Percentiles rank a stretch among this genome's conserved stretches.
phyloP scores from a whole-genome alignment of 1,140 invertebrate species.

The Hydropsyche tenuis region DNA sequence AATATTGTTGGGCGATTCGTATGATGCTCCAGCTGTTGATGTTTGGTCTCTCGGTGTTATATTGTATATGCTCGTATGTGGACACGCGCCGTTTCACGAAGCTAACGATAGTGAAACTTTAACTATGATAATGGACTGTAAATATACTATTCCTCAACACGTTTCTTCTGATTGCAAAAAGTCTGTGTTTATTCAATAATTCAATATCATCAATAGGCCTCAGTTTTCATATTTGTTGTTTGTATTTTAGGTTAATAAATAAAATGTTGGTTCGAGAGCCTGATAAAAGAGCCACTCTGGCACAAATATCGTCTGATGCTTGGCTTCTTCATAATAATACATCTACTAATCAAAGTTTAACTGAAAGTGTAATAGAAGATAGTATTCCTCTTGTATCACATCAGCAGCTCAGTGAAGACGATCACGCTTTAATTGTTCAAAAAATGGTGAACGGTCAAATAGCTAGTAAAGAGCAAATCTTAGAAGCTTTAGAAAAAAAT shows the following conservation, averaged over 20 bases:
- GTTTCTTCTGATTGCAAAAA: conserved; percentile 86
- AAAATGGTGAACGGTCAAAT: conserved; percentile 97
- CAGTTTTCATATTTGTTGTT: conserved; percentile 21
- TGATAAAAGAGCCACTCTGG: conserved; percentile 84
- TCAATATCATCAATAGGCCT: neutral
- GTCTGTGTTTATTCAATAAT: conserved; percentile 59
- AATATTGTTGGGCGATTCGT: conserved; percentile 95
- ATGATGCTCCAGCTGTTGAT: conserved; percentile 95
- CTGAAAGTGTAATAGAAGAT: conserved; percentile 61
- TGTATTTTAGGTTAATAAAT: conserved; percentile 77
- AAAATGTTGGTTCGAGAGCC: conserved; percentile 94
- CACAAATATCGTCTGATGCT: conserved; percentile 86
- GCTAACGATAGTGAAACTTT: conserved; percentile 99
- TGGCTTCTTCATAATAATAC: conserved; percentile 70
- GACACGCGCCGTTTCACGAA: conserved; percentile 97
- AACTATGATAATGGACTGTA: conserved; percentile 99
- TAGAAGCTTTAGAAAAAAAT: conserved; percentile 91
- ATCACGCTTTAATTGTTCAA: conserved; percentile 90
- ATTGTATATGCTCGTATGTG: conserved; percentile 97
- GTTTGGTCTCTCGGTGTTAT: conserved; percentile 99
- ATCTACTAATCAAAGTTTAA: conserved; percentile 27
- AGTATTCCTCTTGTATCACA: conserved; percentile 79
- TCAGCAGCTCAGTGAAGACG: conserved; percentile 88
- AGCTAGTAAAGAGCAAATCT: conserved; percentile 91
- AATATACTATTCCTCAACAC: conserved; percentile 91